Evolutionary conservation across 2,888 invertebrate species (phyloP), one percentile per base, ranked within the genome.

Genomic region (Amorpha juglandis): DNA sequence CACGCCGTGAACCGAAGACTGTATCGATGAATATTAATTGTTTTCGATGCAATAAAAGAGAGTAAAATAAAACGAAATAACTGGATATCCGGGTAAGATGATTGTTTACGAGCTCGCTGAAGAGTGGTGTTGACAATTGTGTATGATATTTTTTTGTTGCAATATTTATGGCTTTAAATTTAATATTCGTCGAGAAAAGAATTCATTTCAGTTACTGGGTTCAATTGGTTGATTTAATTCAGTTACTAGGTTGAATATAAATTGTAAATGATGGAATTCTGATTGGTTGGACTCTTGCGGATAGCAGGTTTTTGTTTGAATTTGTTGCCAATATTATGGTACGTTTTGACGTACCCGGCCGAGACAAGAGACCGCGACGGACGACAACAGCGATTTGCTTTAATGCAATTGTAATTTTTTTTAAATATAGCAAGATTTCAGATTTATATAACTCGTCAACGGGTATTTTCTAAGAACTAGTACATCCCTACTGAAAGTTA

Each of bases 1-100:
- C 82, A 83, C 81, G 82, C 84, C 80, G 81, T 82, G 88, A 82
- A 88, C 85, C 87, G 89, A 85, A 87, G 86, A 83, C 84, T 78
- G 89, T 88, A 88, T 87, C 86, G 83, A 89, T 91, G 90, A 92
- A 92, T 92, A 90, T 89, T 90, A 87, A 92, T 91, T 90, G 89
- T 87, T 87, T 87, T 83, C 82, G 76, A 84, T 82, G 79, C 70
- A 79, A 81, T 78, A 79, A 83, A 82, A 83, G 80, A 77, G 75
- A 78, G 71, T 73, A 66, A 75, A 78, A 80, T 79, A 78, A 72
- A 78, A 73, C 71, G 77, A 74, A 78, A 78, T 73, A 79, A 74
- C 76, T 73, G 78, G 76, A 78, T 73, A 79, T 74, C 76, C 73
- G 78, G 77, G 79, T 79, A 81, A 81, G 79, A 79, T 77, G 71